Evolutionary conservation across 2,888 invertebrate species (phyloP), one percentile per base, ranked within the genome.

Genomic region (Ephialtes manifestator): DNA sequence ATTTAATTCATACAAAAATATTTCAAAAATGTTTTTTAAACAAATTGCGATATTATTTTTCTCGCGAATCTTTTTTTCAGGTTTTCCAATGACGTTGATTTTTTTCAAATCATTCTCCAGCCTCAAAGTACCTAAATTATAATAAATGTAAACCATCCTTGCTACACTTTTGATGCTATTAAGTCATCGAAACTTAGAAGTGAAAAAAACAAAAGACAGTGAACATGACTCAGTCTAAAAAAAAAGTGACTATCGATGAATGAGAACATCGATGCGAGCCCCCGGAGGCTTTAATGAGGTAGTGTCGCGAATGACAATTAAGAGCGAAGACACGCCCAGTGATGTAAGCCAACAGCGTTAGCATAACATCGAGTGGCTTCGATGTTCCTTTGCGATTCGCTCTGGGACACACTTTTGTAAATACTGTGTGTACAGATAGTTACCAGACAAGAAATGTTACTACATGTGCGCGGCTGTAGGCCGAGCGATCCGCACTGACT

Each of bases 271-370:
- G 51, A 24, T 63, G 31, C 20, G 48, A 63, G 43, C 11, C 20
- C 31, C 63, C 65, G 20, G 28, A 10, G 31, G n/a, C 28, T 81
- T 39, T 74, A 83, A 87, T 87, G 79, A 74, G 83, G 53, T 81
- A 53, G 78, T 74, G 80, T 86, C 76, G 84, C 81, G 87, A 81
- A 85, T 76, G 43, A 83, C 76, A 87, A 85, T 82, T 81, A 83
- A 78, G 28, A 84, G 71, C 18, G 80, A 80, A 48, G 79, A 79
- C 81, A 84, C 86, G 71, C 85, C 84, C 75, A 72, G 51, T 83
- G 85, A 87, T 51, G 86, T 79, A 85, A 87, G 55, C 63, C 18
- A 58, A 15, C 58, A 3, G n/a, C 51, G 74, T 74, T 51, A 68
- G 65, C 18, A 74, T 65, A 39, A 48, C 31, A 58, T 20, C 63